Base-by-base conservation (phyloP, 2,113 vertebrate species). In the Siniperca knerii region DNA sequence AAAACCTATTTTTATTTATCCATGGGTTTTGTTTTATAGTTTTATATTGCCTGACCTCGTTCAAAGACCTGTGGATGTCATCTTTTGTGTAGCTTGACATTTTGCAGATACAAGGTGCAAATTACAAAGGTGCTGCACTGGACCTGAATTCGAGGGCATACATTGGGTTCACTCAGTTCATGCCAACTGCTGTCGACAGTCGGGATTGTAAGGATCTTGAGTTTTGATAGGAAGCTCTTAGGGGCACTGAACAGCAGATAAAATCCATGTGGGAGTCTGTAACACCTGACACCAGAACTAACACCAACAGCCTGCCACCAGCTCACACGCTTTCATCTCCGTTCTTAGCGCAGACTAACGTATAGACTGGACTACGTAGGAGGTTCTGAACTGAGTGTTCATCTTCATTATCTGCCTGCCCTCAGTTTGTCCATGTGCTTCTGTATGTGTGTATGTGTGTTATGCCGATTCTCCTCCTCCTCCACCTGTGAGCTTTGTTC, bases 201-300 rank as follows among this genome's bases (percentile, higher is more conserved):
- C n/a, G 11, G 86, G 86, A 86, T 93, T 90, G 85, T 74, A 54
- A 42, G 60, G 85, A 76, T 89, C 79, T 29, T 82, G 57, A n/a
- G 33, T 62, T 88, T 76, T n/a, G 35, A 85, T 81, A 71, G 55
- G 57, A 87, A 60, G 74, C 74, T 89, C 71, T 87, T 60, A 67
- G 46, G 62, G 79, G 44, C n/a, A 16, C 67, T 21, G 55, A 80
- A 57, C 75, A 81, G 57, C 58, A 67, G 82, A 82, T 77, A 16
- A 74, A 77, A 89, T 82, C 82, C 79, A n/a, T 80, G 61, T 61
- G 61, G 64, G 75, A 89, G 76, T 80, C 67, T 75, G 69, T 46
- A 71, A 77, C 83, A 90, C 62, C 73, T 23, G 86, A 90, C 91
- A 90, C 81, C 62, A 25, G 54, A 64, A 85, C 79, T 77, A 79